Percentiles rank a stretch among this genome's conserved stretches.
Evolutionary conservation across 2,797 vertebrate species (phyloP).

Genomic region (Platalea minor): DNA sequence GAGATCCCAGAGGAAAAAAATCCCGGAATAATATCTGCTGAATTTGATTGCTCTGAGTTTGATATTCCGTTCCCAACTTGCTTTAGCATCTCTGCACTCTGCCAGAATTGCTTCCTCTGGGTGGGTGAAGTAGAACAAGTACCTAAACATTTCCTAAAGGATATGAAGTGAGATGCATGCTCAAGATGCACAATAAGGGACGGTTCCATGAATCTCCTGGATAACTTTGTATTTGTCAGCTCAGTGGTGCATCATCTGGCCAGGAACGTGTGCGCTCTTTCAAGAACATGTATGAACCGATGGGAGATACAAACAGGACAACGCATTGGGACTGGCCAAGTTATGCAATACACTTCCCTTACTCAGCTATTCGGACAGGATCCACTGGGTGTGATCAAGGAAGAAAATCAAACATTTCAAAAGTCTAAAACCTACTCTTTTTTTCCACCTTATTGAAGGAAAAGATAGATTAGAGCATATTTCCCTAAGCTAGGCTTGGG

Average conservation of each 20-base stretch:
- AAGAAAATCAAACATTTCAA: neutral
- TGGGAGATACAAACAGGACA: neutral
- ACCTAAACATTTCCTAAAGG: neutral
- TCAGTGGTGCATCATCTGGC: neutral
- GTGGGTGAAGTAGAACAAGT: neutral
- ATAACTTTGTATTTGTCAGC: neutral
- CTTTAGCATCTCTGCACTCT: neutral
- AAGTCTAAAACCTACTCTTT: neutral
- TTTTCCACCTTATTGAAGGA: neutral
- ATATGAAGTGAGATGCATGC: neutral
- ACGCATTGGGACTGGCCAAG: neutral
- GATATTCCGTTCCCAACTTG: neutral
- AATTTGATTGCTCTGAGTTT: neutral
- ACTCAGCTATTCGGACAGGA: neutral
- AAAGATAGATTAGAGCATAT: neutral
- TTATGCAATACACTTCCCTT: neutral
- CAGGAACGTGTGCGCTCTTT: neutral
- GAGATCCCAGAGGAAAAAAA: neutral
- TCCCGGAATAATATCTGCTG: neutral
- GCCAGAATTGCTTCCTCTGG: neutral
- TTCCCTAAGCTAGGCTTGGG: neutral
- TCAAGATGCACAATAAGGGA: neutral
- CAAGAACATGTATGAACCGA: neutral
- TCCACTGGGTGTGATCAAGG: neutral
- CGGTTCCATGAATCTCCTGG: neutral